These are phyloP conservation scores for Nasonovia ribisnigri DNA, from an alignment of 2,888 invertebrate species.

Conservation along the genomic window DNA sequence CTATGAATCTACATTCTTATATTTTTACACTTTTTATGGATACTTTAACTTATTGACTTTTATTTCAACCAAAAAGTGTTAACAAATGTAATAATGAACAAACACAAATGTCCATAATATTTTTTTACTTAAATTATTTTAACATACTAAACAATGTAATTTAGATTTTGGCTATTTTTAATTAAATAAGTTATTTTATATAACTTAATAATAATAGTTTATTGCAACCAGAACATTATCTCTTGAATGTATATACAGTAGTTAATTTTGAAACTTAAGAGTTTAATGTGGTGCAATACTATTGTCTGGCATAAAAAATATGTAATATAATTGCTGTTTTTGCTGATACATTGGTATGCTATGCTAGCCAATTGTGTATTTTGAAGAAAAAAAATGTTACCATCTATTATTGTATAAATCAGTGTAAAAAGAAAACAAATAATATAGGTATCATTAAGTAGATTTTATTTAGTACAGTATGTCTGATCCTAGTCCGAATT, in stretches of 20 bases:
- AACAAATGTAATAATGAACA: background rate
- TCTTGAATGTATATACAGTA: background rate
- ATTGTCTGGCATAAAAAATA: background rate
- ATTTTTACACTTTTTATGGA: background rate
- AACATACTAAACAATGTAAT: background rate
- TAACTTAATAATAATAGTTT: background rate
- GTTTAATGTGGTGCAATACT: background rate
- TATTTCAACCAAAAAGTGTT: background rate
- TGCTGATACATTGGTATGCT: background rate
- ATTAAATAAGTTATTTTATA: background rate
- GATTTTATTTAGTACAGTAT: slow-evolving; percentile 57
- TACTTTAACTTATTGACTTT: background rate
- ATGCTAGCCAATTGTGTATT: background rate
- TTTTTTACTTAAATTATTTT: slow-evolving; percentile 24
- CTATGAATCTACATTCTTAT: background rate
- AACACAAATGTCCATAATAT: background rate
- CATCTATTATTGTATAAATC: slow-evolving; percentile 45
- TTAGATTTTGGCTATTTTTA: background rate
- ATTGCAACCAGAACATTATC: background rate
- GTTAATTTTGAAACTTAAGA: background rate
- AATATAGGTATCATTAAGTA: slow-evolving; percentile 40
- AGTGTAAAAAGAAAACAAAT: slow-evolving; percentile 34
- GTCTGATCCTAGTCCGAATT: slow-evolving; percentile 64
- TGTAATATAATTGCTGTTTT: background rate
- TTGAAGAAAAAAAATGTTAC: slow-evolving; percentile 48